Evolutionary conservation across 2,797 vertebrate species (phyloP).

Genomic region (Lagocephalus sceleratus): DNA sequence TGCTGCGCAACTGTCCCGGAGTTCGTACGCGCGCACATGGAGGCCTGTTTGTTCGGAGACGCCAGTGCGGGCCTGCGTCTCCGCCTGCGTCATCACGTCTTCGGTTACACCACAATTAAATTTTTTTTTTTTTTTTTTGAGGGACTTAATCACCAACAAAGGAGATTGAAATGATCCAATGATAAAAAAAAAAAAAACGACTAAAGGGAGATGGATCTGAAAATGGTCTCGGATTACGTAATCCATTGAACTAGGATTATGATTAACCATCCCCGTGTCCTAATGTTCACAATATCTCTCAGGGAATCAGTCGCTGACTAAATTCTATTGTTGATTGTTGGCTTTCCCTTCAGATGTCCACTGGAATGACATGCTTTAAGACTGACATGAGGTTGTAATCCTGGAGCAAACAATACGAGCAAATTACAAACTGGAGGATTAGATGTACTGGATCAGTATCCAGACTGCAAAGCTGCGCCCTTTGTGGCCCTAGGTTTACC

Average conservation of each 20-base stretch:
- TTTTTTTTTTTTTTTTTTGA: neutral
- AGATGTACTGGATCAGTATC: slow-evolving; percentile 55
- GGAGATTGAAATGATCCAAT: too few relatives aligned
- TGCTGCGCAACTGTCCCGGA: too few relatives aligned
- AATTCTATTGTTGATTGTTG: too few relatives aligned
- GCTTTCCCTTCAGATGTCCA: slow-evolving; percentile 11
- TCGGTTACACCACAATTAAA: neutral
- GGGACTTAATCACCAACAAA: neutral
- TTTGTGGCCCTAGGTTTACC: slow-evolving; percentile 15
- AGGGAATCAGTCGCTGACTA: too few relatives aligned
- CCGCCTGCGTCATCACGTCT: neutral
- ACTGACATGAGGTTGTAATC: slow-evolving; percentile 72
- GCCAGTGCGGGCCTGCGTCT: slow-evolving; percentile 3
- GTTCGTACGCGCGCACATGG: slow-evolving; percentile 15
- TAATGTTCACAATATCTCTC: too few relatives aligned
- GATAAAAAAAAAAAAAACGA: too few relatives aligned
- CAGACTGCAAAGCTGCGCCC: slow-evolving; percentile 29
- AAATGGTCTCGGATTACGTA: too few relatives aligned
- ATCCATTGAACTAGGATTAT: too few relatives aligned
- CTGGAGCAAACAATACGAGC: slow-evolving; percentile 67
- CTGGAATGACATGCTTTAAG: slow-evolving; percentile 22
- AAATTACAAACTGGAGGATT: slow-evolving; percentile 72
- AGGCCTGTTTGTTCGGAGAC: slow-evolving; percentile 11
- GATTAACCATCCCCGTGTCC: too few relatives aligned
- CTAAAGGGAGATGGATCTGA: too few relatives aligned